phyloP scores from a whole-genome alignment of 1,140 invertebrate species.

The Camponotus vicinus region DNA sequence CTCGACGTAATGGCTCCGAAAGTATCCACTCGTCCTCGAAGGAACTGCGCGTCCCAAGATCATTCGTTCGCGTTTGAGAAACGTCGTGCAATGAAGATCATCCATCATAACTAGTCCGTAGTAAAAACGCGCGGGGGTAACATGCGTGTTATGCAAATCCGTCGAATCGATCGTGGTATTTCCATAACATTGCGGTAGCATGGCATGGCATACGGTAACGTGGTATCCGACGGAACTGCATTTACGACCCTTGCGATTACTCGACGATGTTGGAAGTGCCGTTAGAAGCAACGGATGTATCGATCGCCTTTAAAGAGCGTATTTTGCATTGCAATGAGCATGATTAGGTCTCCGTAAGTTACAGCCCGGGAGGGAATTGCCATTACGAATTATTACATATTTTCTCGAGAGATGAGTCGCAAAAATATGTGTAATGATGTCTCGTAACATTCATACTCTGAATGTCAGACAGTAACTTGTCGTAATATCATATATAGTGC shows the following conservation, averaged over 20 bases:
- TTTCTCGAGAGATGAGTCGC: neutral
- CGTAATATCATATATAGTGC: neutral
- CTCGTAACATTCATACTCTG: neutral
- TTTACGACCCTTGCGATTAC: slow-evolving; percentile 60
- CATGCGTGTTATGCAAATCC: slow-evolving; percentile 62
- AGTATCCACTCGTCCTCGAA: neutral
- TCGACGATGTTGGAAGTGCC: slow-evolving; percentile 29
- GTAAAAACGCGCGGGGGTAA: slow-evolving; percentile 47
- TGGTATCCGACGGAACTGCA: slow-evolving; percentile 53
- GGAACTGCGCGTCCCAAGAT: slow-evolving; percentile 30
- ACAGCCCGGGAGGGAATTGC: neutral
- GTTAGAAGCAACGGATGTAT: slow-evolving; percentile 51
- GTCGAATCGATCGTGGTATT: slow-evolving; percentile 54
- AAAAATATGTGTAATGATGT: neutral
- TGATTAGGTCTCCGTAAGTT: slow-evolving; percentile 14
- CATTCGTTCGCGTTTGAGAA: slow-evolving; percentile 18
- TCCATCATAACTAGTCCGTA: slow-evolving; percentile 25
- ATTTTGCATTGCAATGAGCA: slow-evolving; percentile 46
- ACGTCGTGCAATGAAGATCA: slow-evolving; percentile 21
- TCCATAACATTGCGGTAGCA: slow-evolving; percentile 59
- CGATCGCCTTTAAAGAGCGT: slow-evolving; percentile 39
- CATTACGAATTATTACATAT: neutral
- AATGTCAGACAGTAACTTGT: neutral
- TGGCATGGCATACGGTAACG: slow-evolving; percentile 42
- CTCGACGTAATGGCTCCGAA: slow-evolving; percentile 47